Evolutionary conservation across 2,797 vertebrate genomes (phyloP), one percentile per base, ranked within the genome.

Genomic region (Enteromius radiatus): DNA sequence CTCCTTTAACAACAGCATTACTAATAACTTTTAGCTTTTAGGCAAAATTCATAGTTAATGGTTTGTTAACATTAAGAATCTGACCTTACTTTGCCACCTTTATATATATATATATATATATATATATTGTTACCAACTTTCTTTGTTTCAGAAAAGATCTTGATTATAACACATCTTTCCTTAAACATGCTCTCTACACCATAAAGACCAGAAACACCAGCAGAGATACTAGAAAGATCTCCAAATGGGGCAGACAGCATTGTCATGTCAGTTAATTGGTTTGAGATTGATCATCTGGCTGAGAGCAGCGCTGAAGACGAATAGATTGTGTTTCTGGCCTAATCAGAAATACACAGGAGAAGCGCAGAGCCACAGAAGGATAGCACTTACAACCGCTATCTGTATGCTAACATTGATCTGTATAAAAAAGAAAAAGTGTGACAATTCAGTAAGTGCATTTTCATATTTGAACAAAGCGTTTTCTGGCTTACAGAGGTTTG

Each of bases 211-310:
- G 19, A 7, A 11, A 11, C 21, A 15, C 36, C 10, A 4, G 28
- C 21, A 31, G 63, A 12, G 14, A 41, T 26, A 31, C 23, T 54
- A 17, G 65, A 45, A 23, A 47, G 21, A 41, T 49, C 56, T 31
- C 38, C 12, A 8, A 68, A 28, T 28, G 23, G 49, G 59, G 12
- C 36, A 70, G 52, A 70, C 52, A 49, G 38, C 1, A 33, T 59
- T 15, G 43, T 47, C 38, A 19, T 63, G 43, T 26, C 56, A 7
- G 21, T 52, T 74, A 64, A 81, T 41, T 15, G 4, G n/a, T 64
- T 74, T 49, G 38, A 64, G 31, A 81, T 74, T 65, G 80, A 65
- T 74, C 69, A 63, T 9, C 56, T 47, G 52, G 64, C 9, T 17
- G 28, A 64, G 4, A 63, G 56, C 54, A 70, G 9, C 5, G 1